Conservation (phyloP, 1,140 invertebrate species). For the Campodea augens region DNA sequence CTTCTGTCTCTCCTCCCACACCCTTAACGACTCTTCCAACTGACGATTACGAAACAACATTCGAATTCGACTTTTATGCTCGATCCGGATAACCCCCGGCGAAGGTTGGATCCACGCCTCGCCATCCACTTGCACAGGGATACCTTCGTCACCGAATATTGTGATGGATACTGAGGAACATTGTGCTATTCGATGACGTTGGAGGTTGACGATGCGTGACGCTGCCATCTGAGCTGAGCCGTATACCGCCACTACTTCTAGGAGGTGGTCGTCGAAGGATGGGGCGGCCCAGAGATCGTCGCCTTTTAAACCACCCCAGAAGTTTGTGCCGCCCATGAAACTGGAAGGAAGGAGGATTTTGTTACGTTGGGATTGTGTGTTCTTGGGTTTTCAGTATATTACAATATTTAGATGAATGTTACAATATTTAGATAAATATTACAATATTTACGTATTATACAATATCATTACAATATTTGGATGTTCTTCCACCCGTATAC, state of each 20-base stretch:
- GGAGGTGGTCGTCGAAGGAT: slow-evolving; percentile 77
- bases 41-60: slow-evolving; percentile 80
- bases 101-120: slow-evolving; percentile 96
- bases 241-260: slow-evolving; percentile 92
- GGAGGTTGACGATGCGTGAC: slow-evolving; percentile 78
- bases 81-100: slow-evolving; percentile 86
- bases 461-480: no score
- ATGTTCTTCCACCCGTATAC: no score
- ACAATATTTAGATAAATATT: no score
- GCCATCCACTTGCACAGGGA: slow-evolving; percentile 85
- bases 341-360: slow-evolving; percentile 27
- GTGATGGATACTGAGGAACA: slow-evolving; percentile 90
- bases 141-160: slow-evolving; percentile 61
- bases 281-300: slow-evolving; percentile 72
- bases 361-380: no score
- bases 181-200: slow-evolving; percentile 92
- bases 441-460: no score
- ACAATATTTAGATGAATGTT: no score
- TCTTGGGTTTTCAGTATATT: no score
- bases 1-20: slow-evolving; percentile 89
- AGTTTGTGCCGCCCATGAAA: slow-evolving; percentile 97
- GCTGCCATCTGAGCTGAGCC: slow-evolving; percentile 94
- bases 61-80: slow-evolving; percentile 92
- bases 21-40: slow-evolving; percentile 68
- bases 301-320: slow-evolving; percentile 84